Conservation (phyloP, 1,140 invertebrate species). For the Orussus abietinus region DNA sequence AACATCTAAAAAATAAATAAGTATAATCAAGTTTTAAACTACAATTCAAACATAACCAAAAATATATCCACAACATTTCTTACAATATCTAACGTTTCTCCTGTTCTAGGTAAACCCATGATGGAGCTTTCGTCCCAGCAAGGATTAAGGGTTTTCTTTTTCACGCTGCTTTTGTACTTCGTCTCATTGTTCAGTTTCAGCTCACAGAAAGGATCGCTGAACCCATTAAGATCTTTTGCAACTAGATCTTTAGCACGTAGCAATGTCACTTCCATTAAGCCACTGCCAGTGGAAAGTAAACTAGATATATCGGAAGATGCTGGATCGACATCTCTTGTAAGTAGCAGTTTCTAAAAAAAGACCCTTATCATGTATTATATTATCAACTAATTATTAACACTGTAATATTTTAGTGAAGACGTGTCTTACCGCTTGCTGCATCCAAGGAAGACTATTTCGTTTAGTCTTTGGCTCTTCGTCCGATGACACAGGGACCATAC, state of each 20-base stretch:
- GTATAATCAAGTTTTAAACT: background rate
- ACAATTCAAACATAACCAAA: background rate
- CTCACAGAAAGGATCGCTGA: constrained; percentile 59
- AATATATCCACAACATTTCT: constrained; percentile 17
- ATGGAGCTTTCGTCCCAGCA: constrained; percentile 59
- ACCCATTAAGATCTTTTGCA: constrained; percentile 51
- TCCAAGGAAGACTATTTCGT: constrained; percentile 46
- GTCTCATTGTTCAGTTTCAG: constrained; percentile 54
- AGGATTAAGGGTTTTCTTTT: constrained; percentile 59
- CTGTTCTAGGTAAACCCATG: constrained; percentile 48
- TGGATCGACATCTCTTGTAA: constrained; percentile 39
- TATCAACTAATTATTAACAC: constrained; percentile 1
- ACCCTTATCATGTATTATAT: background rate
- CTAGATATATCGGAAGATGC: constrained; percentile 43
- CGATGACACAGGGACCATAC: constrained; percentile 18
- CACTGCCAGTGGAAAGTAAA: constrained; percentile 43
- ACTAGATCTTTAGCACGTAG: constrained; percentile 46
- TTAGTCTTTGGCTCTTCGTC: constrained; percentile 38
- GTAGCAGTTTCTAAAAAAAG: constrained; percentile 38
- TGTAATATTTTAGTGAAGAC: too few species aligned
- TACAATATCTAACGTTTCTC: constrained; percentile 54
- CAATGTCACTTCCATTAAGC: constrained; percentile 47
- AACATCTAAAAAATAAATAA: constrained; percentile 41
- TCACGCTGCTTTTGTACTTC: constrained; percentile 56
- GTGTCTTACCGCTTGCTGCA: constrained; percentile 49